Conservation (phyloP, 2,113 vertebrate genomes). For the Misgurnus anguillicaudatus region DNA sequence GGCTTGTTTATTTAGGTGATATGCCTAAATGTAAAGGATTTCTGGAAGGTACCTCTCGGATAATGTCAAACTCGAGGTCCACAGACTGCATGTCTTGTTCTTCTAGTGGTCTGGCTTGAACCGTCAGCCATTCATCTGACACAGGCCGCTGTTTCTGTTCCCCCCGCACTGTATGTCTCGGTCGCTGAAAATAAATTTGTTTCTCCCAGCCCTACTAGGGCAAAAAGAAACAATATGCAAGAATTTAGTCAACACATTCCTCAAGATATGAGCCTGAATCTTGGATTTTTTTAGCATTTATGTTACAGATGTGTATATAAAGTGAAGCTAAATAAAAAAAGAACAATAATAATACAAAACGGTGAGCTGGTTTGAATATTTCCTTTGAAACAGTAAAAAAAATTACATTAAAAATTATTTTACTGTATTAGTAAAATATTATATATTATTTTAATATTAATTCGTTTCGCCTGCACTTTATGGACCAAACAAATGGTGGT, state of each 20-base stretch:
- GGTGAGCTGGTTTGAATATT: neutral
- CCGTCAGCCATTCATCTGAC: conserved; percentile 78
- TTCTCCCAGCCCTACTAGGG: conserved; percentile 82
- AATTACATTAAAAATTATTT: no score
- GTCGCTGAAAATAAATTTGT: conserved; percentile 85
- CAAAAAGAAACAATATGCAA: conserved; percentile 61
- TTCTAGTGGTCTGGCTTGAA: conserved; percentile 67
- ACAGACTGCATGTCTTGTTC: conserved; percentile 85
- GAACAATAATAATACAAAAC: no score
- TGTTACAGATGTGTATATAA: neutral
- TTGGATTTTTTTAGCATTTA: neutral
- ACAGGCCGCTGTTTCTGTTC: conserved; percentile 60
- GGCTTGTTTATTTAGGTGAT: no score
- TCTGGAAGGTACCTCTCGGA: conserved; percentile 81
- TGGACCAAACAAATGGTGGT: neutral
- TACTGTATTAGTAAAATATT: no score
- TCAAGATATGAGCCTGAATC: neutral
- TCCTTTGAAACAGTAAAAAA: no score
- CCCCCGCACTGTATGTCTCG: conserved; percentile 72
- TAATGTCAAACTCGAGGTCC: conserved; percentile 90
- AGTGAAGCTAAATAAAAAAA: no score
- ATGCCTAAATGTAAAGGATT: no score
- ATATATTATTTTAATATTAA: no score
- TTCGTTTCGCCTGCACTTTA: neutral
- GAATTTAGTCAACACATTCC: conserved; percentile 14